These are phyloP conservation scores for Gymnoscopelus microlampas DNA, from an alignment of 2,797 vertebrate genomes.

Conservation along the genomic window DNA sequence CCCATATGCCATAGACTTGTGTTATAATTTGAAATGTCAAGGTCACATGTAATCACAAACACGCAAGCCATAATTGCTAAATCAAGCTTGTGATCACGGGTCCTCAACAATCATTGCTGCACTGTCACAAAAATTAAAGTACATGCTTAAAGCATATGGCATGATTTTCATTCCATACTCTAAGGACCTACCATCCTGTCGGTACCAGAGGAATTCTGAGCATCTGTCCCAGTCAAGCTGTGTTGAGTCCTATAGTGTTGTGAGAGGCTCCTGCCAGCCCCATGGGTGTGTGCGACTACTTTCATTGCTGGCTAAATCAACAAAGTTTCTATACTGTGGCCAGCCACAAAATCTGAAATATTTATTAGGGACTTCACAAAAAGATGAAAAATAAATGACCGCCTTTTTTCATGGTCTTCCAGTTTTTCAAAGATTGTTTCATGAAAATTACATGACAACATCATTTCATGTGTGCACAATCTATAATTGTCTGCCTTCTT, in stretches of 20 bases:
- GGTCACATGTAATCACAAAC: background rate
- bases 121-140: constrained; percentile 41
- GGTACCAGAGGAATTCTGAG: constrained; percentile 76
- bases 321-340: constrained; percentile 82
- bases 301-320: constrained; percentile 82
- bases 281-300: constrained; percentile 52
- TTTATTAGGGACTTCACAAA: constrained; percentile 85
- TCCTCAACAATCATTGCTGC: constrained; percentile 25
- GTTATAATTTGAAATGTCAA: constrained; percentile 4
- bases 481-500: constrained; percentile 68
- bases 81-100: constrained; percentile 20
- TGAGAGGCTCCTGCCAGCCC: constrained; percentile 58
- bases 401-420: constrained; percentile 83
- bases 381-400: constrained; percentile 87
- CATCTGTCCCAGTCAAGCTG: constrained; percentile 78
- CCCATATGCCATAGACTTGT: background rate
- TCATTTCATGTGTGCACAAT: constrained; percentile 76
- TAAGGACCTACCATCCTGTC: constrained; percentile 51
- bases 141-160: constrained; percentile 67
- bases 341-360: constrained; percentile 81
- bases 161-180: constrained; percentile 46
- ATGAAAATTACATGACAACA: constrained; percentile 84
- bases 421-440: constrained; percentile 84
- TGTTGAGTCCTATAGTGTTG: constrained; percentile 53
- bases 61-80: background rate